A percentile compares a stretch with the other conserved stretches of the same genome.
Evolutionary conservation across 1,140 invertebrate species (phyloP).

Genomic region (Eupristina koningsbergeri): DNA sequence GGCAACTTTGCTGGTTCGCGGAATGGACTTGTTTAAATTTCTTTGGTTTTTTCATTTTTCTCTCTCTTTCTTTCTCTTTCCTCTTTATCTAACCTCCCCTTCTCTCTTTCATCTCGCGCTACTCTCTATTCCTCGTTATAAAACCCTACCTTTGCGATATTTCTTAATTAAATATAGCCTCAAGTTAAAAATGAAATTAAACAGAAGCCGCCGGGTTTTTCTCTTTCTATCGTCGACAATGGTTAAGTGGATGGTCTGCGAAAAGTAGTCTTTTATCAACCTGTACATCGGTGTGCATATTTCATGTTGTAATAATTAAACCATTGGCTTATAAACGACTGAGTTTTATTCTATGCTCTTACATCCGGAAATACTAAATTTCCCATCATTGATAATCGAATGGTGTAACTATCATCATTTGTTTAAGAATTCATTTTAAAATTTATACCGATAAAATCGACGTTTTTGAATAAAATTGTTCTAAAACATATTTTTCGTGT

Average conservation of each 20-base stretch:
- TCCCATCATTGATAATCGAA: slow-evolving; percentile 41
- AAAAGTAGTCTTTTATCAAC: slow-evolving; percentile 56
- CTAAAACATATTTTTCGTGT: too few species aligned
- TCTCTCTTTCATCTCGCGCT: neutral
- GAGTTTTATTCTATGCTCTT: slow-evolving; percentile 60
- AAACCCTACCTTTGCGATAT: slow-evolving; percentile 60
- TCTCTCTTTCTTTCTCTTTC: neutral
- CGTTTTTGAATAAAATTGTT: neutral
- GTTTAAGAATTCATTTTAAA: neutral
- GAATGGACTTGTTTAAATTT: slow-evolving; percentile 4
- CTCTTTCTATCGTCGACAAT: slow-evolving; percentile 62
- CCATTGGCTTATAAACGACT: slow-evolving; percentile 64
- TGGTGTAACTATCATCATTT: neutral
- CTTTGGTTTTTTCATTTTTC: neutral
- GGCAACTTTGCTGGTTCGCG: slow-evolving; percentile 11
- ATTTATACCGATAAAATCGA: neutral
- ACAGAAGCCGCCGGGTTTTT: slow-evolving; percentile 61
- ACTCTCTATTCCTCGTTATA: neutral
- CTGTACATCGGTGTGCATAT: slow-evolving; percentile 63
- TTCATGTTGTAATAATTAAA: slow-evolving; percentile 70
- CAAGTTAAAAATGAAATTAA: slow-evolving; percentile 70
- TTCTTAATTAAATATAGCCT: slow-evolving; percentile 71
- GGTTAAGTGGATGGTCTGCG: slow-evolving; percentile 63
- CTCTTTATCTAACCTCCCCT: neutral
- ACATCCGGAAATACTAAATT: slow-evolving; percentile 51